Percentiles rank a stretch among this genome's conserved stretches.
These are phyloP conservation scores for Trypoxylus dichotomus DNA, from an alignment of 1,140 invertebrate species.

Conservation along the genomic window DNA sequence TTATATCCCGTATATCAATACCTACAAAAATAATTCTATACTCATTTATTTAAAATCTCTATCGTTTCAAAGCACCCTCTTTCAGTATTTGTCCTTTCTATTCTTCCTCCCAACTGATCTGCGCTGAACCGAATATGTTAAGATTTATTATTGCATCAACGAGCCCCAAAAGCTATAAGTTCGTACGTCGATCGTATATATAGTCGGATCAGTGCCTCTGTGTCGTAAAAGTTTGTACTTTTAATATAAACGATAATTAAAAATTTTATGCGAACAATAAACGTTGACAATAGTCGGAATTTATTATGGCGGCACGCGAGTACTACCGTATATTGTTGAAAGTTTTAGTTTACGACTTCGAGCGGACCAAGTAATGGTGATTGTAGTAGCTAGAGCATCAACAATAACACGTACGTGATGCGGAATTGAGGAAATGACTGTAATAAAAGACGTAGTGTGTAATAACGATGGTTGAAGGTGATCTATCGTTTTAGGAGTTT, in stretches of 20 bases:
- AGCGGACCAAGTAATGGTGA: background rate
- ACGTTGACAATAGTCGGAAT: background rate
- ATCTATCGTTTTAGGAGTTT: too few species aligned
- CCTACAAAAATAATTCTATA: too few species aligned
- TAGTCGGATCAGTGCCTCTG: background rate
- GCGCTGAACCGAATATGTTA: background rate
- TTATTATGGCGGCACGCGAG: background rate
- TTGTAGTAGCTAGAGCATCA: background rate
- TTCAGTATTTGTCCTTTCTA: too few species aligned
- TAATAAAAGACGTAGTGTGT: background rate
- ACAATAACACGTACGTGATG: background rate
- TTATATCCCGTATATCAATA: too few species aligned
- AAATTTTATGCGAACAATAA: background rate
- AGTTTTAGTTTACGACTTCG: background rate
- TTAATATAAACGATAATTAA: slow-evolving; percentile 1
- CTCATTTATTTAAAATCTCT: too few species aligned
- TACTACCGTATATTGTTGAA: background rate
- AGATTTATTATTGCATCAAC: background rate
- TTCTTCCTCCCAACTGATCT: too few species aligned
- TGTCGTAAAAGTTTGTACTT: background rate
- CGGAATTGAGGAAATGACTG: background rate
- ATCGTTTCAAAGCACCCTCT: too few species aligned
- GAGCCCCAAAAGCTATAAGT: background rate
- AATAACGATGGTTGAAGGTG: background rate
- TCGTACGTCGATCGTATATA: background rate